Conservation (phyloP, 2,113 vertebrate genomes). For the Odobenus rosmarus region DNA sequence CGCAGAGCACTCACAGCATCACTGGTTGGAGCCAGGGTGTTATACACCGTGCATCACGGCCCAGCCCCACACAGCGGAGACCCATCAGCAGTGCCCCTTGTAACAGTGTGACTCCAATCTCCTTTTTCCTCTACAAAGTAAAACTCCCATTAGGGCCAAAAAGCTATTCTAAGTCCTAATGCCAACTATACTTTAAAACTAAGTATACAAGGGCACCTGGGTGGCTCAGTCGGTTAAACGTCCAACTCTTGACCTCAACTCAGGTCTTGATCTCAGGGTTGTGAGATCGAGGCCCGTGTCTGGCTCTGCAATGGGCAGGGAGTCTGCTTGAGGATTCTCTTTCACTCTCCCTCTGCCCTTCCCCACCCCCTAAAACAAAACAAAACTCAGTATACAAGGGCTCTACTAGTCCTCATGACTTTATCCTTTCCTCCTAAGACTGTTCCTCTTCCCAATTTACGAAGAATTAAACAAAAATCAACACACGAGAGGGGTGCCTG, state of each 20-base stretch:
- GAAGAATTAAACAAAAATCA: conserved; percentile 38
- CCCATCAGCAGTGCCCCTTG: fast-evolving
- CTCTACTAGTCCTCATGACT: not conserved
- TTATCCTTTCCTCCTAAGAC: not conserved
- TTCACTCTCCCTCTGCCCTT: too few relatives aligned
- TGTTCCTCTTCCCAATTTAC: conserved; percentile 1
- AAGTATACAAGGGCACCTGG: not conserved
- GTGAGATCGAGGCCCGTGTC: too few relatives aligned
- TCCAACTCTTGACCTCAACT: too few relatives aligned
- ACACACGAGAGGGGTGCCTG: not conserved
- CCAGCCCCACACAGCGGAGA: not conserved
- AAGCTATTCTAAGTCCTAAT: not conserved
- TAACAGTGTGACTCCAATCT: not conserved
- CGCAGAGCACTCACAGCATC: not conserved
- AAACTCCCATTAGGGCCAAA: not conserved
- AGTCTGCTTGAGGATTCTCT: too few relatives aligned
- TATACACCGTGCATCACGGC: fast-evolving
- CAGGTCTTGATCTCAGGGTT: too few relatives aligned
- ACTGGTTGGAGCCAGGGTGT: too few relatives aligned
- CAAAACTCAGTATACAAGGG: not conserved
- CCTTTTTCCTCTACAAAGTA: not conserved
- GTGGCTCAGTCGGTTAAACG: too few relatives aligned
- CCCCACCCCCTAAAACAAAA: too few relatives aligned
- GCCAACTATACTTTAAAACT: not conserved
- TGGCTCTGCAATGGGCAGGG: too few relatives aligned